Evolutionary conservation across 2,888 invertebrate species (phyloP).

Genomic region (Trachelus iudaicus): DNA sequence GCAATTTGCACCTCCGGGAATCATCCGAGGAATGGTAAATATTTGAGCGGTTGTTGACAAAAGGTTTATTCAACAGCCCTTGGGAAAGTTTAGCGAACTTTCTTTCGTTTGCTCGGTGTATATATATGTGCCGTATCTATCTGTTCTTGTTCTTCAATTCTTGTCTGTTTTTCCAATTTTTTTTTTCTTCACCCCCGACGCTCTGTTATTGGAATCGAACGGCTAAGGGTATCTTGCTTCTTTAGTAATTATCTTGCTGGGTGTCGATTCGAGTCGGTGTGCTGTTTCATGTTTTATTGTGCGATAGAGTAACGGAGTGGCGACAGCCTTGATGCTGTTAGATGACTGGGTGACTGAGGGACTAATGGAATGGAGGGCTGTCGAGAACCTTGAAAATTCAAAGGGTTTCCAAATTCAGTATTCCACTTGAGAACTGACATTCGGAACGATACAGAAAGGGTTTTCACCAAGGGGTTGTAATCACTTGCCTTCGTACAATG

Average conservation of each 20-base stretch:
- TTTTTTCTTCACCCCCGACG: not conserved
- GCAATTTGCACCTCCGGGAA: constrained; percentile 8
- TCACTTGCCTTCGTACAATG: not conserved
- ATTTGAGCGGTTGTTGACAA: constrained; percentile 6
- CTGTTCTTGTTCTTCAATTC: not conserved
- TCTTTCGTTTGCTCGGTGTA: not conserved
- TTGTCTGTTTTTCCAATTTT: not conserved
- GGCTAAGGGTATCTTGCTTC: not conserved
- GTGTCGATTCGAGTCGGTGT: not conserved
- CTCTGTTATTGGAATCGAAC: not conserved
- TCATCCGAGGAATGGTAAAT: constrained; percentile 3
- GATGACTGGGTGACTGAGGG: not conserved
- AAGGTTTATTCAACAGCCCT: constrained; percentile 5
- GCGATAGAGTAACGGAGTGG: not conserved
- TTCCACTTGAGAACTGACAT: not conserved
- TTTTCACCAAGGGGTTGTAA: not conserved
- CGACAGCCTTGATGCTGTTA: not conserved
- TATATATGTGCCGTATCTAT: not conserved
- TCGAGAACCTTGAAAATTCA: not conserved
- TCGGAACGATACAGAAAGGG: not conserved
- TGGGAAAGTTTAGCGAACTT: not conserved
- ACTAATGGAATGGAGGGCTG: not conserved
- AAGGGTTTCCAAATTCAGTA: not conserved
- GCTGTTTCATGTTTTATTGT: not conserved
- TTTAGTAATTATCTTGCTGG: not conserved